Conservation (phyloP, 1,140 invertebrate genomes). For the Ips typographus region DNA sequence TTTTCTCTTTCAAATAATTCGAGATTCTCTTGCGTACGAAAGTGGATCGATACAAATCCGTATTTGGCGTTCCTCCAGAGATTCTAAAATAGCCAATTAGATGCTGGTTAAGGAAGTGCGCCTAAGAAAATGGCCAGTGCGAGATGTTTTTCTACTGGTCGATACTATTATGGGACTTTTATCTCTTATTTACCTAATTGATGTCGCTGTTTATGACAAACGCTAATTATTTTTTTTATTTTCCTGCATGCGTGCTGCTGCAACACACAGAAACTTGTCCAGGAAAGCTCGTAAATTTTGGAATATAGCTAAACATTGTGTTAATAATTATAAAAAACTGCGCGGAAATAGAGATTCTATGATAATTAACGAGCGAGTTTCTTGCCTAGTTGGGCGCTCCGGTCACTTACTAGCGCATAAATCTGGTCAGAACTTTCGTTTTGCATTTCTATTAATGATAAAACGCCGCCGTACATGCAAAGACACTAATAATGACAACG, state of each 20-base stretch:
- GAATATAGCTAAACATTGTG: no score
- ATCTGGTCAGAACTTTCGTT: conserved; percentile 11
- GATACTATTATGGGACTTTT: conserved; percentile 33
- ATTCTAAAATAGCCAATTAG: conserved; percentile 37
- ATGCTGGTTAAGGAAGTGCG: conserved; percentile 30
- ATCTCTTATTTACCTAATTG: conserved; percentile 37
- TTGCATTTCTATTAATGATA: conserved; percentile 19
- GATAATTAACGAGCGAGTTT: neutral
- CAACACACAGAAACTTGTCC: no score
- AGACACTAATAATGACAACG: conserved; percentile 16
- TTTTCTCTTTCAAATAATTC: conserved; percentile 36
- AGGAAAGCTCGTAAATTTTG: no score
- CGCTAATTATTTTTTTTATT: neutral
- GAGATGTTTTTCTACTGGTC: conserved; percentile 20
- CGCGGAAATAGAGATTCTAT: neutral
- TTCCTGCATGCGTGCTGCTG: neutral
- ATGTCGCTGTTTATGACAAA: conserved; percentile 32
- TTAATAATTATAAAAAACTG: neutral
- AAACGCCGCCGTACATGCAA: conserved; percentile 17
- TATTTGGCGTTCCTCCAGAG: conserved; percentile 35
- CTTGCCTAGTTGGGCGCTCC: neutral
- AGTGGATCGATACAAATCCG: conserved; percentile 34
- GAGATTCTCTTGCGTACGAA: conserved; percentile 37
- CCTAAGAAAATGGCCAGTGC: conserved; percentile 27
- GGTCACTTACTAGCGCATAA: conserved; percentile 4